A percentile compares a stretch with the other conserved stretches of the same genome.
Conservation (phyloP, 2,888 invertebrate species). For the Heliothis peltigera region DNA sequence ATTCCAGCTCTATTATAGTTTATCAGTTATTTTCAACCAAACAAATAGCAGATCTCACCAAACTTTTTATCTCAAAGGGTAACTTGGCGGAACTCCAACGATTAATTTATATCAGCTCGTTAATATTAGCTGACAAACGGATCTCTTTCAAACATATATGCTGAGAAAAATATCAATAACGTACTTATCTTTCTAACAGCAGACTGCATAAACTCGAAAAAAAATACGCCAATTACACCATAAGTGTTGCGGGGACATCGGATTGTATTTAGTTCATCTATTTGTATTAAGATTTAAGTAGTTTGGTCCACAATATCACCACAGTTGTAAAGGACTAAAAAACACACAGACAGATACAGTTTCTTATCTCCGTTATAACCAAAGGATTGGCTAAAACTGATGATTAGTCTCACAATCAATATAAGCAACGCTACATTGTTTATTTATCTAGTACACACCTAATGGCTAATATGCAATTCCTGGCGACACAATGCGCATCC, state of each 20-base stretch:
- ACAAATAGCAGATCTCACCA: background rate
- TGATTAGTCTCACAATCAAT: background rate
- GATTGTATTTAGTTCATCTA: background rate
- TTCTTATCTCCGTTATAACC: background rate
- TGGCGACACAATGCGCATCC: slow-evolving; percentile 58
- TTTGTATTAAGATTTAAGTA: too few relatives aligned
- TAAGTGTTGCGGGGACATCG: background rate
- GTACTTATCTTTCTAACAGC: too few relatives aligned
- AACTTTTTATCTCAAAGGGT: background rate
- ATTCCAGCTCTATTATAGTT: background rate
- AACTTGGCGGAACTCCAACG: slow-evolving; percentile 1
- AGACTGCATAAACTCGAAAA: too few relatives aligned
- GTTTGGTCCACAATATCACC: too few relatives aligned
- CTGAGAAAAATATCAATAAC: background rate
- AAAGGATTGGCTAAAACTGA: background rate
- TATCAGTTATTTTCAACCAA: background rate
- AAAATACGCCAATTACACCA: too few relatives aligned
- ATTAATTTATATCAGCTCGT: background rate
- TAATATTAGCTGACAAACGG: slow-evolving; percentile 1
- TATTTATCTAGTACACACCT: slow-evolving; percentile 31
- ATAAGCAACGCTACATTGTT: slow-evolving; percentile 7
- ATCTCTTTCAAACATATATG: background rate
- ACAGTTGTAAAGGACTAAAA: too few relatives aligned
- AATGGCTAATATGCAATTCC: slow-evolving; percentile 24
- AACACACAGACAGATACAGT: background rate